A percentile compares a stretch with the other conserved stretches of the same genome.
These are phyloP conservation scores for Etheostoma cragini DNA, from an alignment of 2,113 vertebrate species.

Conservation along the genomic window DNA sequence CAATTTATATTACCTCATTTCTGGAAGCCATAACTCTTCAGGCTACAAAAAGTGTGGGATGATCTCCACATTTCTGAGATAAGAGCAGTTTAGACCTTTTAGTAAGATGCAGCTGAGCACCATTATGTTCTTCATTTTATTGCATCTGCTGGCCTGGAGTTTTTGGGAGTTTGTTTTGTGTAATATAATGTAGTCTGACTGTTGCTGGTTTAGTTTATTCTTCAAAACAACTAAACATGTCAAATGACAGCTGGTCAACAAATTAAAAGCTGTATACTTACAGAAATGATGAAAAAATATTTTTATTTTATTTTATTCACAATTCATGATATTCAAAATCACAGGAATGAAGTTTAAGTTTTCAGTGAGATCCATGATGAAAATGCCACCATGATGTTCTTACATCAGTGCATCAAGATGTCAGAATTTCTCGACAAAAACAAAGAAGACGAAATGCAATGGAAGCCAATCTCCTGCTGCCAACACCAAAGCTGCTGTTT, in stretches of 20 bases:
- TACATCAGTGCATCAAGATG: neutral
- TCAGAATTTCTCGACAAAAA: neutral
- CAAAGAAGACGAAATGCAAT: neutral
- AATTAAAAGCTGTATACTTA: neutral
- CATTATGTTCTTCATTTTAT: neutral
- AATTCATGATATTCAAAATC: neutral
- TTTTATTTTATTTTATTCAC: neutral
- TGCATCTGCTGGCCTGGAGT: neutral
- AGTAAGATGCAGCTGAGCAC: neutral
- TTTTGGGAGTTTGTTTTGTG: neutral
- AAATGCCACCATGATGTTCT: neutral
- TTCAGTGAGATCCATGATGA: neutral
- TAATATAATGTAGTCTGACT: neutral
- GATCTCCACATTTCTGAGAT: slow-evolving; percentile 30
- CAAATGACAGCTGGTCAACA: neutral
- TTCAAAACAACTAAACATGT: slow-evolving; percentile 9
- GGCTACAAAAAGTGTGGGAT: neutral
- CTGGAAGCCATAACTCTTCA: slow-evolving; percentile 35
- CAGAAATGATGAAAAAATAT: neutral
- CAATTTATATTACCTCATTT: slow-evolving; percentile 55
- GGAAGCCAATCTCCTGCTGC: neutral
- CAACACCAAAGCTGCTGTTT: neutral
- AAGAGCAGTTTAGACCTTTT: slow-evolving; percentile 1
- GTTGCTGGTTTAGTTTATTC: slow-evolving; percentile 4
- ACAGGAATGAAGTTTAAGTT: neutral